Percentiles rank a stretch among this genome's conserved stretches.
Evolutionary conservation across 2,113 vertebrate species (phyloP).

Genomic region (Cyphomyrus plagiostoma): DNA sequence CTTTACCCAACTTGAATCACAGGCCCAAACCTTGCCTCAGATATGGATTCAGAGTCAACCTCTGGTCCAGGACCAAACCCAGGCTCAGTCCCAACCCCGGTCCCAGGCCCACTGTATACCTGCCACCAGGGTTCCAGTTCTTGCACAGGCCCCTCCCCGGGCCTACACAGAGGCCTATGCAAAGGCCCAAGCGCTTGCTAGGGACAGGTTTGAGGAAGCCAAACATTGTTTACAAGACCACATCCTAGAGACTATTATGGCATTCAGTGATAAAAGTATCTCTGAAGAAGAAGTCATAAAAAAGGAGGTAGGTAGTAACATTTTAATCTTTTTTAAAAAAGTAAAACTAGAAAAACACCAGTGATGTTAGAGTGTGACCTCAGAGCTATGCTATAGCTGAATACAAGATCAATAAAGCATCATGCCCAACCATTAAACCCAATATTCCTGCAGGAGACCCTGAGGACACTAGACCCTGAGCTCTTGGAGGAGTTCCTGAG

Average conservation of each 20-base stretch:
- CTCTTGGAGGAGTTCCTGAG: conserved; percentile 76
- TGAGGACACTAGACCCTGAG: conserved; percentile 64
- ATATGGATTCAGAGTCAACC: conserved; percentile 18
- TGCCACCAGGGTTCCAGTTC: conserved; percentile 34
- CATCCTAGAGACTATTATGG: conserved; percentile 55
- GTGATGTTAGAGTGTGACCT: background rate
- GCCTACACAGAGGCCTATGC: conserved; percentile 58
- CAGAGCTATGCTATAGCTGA: background rate
- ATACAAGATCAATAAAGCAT: background rate
- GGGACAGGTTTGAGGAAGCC: conserved; percentile 61
- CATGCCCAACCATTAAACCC: background rate
- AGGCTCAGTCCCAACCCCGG: conserved; percentile 12
- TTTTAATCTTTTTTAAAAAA: background rate
- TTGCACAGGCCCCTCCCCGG: conserved; percentile 51
- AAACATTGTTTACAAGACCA: conserved; percentile 64
- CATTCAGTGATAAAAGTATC: conserved; percentile 49
- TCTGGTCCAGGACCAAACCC: conserved; percentile 23
- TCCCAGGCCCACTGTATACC: background rate
- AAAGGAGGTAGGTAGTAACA: conserved; percentile 47
- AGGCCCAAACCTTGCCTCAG: conserved; percentile 1
- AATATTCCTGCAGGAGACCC: conserved; percentile 59
- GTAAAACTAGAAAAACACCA: background rate
- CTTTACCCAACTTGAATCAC: background rate
- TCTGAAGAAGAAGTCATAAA: conserved; percentile 39
- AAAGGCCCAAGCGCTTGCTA: conserved; percentile 58